Evolutionary conservation across 2,113 vertebrate genomes (phyloP).

Genomic region (Lagopus leucura): DNA sequence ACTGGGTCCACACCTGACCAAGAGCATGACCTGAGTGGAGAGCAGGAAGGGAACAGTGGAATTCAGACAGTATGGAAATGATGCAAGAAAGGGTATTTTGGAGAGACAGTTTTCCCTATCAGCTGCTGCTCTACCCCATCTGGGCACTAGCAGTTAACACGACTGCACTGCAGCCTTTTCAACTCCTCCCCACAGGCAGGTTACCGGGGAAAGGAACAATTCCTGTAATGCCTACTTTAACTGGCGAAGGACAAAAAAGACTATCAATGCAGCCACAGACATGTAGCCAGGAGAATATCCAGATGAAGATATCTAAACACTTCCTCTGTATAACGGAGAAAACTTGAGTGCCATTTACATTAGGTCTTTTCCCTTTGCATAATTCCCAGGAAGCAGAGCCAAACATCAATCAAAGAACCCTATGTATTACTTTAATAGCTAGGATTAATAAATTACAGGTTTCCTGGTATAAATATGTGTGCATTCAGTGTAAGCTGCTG

Average conservation of each 20-base stretch:
- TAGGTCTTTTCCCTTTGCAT: background rate
- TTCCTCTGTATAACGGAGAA: background rate
- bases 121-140: background rate
- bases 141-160: fast-evolving
- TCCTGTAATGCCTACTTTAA: background rate
- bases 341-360: background rate
- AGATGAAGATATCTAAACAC: background rate
- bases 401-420: slow-evolving; percentile 26
- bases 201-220: background rate
- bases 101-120: background rate
- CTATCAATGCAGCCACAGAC: background rate
- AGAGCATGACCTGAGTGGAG: too few relatives aligned
- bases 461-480: background rate
- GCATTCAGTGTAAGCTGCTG: slow-evolving; percentile 9
- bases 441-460: slow-evolving; percentile 61
- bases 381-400: slow-evolving; percentile 21
- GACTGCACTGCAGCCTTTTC: background rate
- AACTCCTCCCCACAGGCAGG: background rate
- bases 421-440: slow-evolving; percentile 43
- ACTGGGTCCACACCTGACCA: background rate
- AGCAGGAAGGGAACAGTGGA: background rate
- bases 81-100: background rate
- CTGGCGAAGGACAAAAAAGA: background rate
- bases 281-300: background rate
- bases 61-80: background rate